These are phyloP conservation scores for Apodemia duryi DNA, from an alignment of 2,888 invertebrate species.

Conservation along the genomic window DNA sequence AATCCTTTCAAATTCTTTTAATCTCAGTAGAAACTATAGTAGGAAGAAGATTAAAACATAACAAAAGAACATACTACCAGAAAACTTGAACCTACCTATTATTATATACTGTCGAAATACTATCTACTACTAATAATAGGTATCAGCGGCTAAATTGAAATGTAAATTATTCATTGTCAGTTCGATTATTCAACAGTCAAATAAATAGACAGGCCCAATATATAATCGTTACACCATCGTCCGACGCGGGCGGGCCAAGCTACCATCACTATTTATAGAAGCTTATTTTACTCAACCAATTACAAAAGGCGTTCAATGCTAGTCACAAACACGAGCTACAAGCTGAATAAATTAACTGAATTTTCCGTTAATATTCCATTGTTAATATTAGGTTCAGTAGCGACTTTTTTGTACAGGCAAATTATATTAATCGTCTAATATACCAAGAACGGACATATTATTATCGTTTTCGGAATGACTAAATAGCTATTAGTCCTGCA, in stretches of 20 bases:
- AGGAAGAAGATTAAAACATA: too few relatives aligned
- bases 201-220: slow-evolving; percentile 6
- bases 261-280: slow-evolving; percentile 22
- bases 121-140: too few relatives aligned
- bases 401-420: too few relatives aligned
- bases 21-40: too few relatives aligned
- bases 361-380: slow-evolving; percentile 5
- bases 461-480: too few relatives aligned
- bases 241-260: slow-evolving; percentile 8
- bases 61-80: too few relatives aligned
- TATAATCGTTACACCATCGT: background rate
- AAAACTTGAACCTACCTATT: too few relatives aligned
- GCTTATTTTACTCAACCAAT: slow-evolving; percentile 27
- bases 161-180: slow-evolving; percentile 2
- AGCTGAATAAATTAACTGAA: slow-evolving; percentile 34
- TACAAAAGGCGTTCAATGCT: slow-evolving; percentile 29
- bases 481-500: too few relatives aligned
- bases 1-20: too few relatives aligned
- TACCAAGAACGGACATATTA: too few relatives aligned
- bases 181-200: background rate
- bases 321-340: slow-evolving; percentile 27
- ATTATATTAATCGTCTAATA: too few relatives aligned
- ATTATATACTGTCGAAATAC: too few relatives aligned
- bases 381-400: background rate
- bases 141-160: background rate